Evolutionary conservation across 2,113 vertebrate species (phyloP).

Genomic region (Syngnathus typhle): DNA sequence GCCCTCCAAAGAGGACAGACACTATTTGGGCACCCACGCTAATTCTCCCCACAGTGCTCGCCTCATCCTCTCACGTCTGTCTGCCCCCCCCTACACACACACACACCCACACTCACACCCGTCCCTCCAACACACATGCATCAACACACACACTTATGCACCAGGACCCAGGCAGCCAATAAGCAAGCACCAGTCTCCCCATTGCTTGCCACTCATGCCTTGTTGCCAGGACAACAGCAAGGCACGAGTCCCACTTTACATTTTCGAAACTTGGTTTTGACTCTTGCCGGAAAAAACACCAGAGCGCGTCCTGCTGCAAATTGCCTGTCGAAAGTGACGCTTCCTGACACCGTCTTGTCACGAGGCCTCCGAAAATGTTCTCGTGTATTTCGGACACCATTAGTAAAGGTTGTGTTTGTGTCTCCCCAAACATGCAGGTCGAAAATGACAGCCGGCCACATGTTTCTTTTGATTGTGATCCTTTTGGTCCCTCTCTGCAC

Average conservation of each 20-base stretch:
- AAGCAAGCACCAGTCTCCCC: conserved; percentile 69
- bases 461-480: conserved; percentile 78
- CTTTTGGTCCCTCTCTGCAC: conserved; percentile 74
- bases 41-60: conserved; percentile 47
- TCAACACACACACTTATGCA: conserved; percentile 24
- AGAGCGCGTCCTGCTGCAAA: conserved; percentile 44
- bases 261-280: conserved; percentile 73
- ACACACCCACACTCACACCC: conserved; percentile 37
- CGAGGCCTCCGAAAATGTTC: conserved; percentile 13
- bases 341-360: background rate
- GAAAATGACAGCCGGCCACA: conserved; percentile 72
- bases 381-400: conserved; percentile 1
- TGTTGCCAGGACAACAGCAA: conserved; percentile 76
- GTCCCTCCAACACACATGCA: conserved; percentile 51
- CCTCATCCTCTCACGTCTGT: conserved; percentile 58
- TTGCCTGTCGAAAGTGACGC: conserved; percentile 23
- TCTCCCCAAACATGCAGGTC: conserved; percentile 60
- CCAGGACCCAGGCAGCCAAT: conserved; percentile 61
- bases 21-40: conserved; percentile 53
- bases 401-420: background rate
- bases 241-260: conserved; percentile 74
- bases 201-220: conserved; percentile 76
- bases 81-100: conserved; percentile 60
- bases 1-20: conserved; percentile 49
- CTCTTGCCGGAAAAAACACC: conserved; percentile 40